These are phyloP conservation scores for Yasuhikotakia modesta DNA, from an alignment of 2,797 vertebrate genomes.

Conservation along the genomic window DNA sequence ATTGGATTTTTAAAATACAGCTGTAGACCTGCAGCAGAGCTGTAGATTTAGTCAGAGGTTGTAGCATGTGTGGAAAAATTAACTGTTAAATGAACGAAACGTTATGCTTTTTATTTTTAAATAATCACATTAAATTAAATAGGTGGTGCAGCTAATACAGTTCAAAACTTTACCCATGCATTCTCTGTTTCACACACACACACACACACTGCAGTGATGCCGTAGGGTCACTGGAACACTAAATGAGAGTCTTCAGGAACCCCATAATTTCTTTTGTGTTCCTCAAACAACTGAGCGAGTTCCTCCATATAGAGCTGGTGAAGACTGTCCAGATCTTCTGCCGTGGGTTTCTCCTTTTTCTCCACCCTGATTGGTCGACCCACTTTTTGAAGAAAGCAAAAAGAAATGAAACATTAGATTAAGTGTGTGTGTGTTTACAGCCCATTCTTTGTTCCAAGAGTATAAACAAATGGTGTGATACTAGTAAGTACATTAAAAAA, in stretches of 20 bases:
- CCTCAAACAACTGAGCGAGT: conserved; percentile 86
- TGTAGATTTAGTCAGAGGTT: not conserved
- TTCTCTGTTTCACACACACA: not conserved
- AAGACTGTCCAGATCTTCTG: conserved; percentile 79
- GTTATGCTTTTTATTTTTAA: too few species aligned
- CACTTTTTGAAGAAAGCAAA: too few species aligned
- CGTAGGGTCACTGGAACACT: conserved; percentile 75
- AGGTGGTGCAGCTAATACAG: too few species aligned
- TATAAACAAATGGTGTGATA: not conserved
- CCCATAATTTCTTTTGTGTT: conserved; percentile 86
- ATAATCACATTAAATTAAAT: too few species aligned
- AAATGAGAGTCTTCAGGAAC: conserved; percentile 83
- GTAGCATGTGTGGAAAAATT: too few species aligned
- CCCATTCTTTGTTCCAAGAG: not conserved
- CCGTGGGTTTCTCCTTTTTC: conserved; percentile 74
- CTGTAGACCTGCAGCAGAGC: too few species aligned
- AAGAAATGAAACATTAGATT: not conserved
- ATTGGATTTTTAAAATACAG: too few species aligned
- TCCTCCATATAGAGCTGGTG: conserved; percentile 85
- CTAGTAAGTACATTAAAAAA: not conserved
- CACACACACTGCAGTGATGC: not conserved
- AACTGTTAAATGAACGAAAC: too few species aligned
- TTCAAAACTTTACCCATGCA: too few species aligned
- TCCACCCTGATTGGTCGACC: conserved; percentile 87
- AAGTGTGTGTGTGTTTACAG: not conserved